phyloP scores from a whole-genome alignment of 2,797 vertebrate genomes.

The Emys orbicularis region DNA sequence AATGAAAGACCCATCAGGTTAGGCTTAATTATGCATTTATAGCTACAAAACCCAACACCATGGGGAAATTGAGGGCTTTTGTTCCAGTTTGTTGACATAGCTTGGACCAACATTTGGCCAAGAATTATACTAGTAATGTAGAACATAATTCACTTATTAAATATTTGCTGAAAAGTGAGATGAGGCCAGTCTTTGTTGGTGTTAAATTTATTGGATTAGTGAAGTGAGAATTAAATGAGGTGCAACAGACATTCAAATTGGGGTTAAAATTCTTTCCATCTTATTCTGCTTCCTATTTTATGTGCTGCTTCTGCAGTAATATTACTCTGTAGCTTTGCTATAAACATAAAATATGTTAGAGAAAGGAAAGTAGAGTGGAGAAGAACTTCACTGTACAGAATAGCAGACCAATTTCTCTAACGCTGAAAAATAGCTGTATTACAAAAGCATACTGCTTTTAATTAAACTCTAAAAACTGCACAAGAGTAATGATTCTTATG shows the following conservation, averaged over 20 bases:
- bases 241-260: not conserved
- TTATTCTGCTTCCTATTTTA: not conserved
- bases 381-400: not conserved
- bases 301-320: not conserved
- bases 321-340: not conserved
- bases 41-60: not conserved
- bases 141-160: not conserved
- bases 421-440: not conserved
- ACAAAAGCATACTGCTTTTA: constrained; percentile 25
- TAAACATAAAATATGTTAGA: not conserved
- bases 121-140: not conserved
- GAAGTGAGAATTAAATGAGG: not conserved
- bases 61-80: not conserved
- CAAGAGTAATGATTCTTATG: not conserved
- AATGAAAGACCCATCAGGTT: not conserved
- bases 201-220: not conserved
- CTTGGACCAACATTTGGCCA: not conserved
- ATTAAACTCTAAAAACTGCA: constrained; percentile 38
- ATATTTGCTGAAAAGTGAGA: not conserved
- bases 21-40: not conserved
- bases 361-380: not conserved
- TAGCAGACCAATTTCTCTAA: not conserved
- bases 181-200: not conserved
- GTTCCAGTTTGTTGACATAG: not conserved
- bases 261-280: not conserved